Evolutionary conservation across 2,113 vertebrate species (phyloP).

Genomic region (Oreocharis arfaki): DNA sequence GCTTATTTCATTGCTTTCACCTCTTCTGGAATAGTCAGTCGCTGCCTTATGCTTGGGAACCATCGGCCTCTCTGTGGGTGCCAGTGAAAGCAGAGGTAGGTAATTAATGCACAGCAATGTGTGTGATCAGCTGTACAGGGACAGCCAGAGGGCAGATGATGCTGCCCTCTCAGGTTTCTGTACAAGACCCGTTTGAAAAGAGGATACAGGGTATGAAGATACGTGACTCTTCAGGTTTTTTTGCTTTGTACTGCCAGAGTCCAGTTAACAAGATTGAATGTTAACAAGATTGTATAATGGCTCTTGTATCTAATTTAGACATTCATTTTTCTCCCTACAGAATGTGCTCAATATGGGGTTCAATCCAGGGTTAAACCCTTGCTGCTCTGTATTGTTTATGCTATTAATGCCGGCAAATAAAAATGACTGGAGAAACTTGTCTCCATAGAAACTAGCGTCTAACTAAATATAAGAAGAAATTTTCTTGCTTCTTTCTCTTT

Average conservation of each 20-base stretch:
- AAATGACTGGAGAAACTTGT: constrained; percentile 52
- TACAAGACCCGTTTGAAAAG: neutral
- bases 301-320: constrained; percentile 34
- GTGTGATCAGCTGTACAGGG: neutral
- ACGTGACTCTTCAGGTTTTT: neutral
- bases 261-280: constrained; percentile 1
- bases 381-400: constrained; percentile 36
- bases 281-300: constrained; percentile 17
- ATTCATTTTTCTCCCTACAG: constrained; percentile 25
- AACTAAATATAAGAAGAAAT: constrained; percentile 39
- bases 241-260: neutral
- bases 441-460: constrained; percentile 63
- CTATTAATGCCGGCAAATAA: constrained; percentile 55
- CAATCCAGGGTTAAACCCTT: constrained; percentile 51
- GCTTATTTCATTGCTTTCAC: neutral
- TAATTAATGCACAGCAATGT: neutral
- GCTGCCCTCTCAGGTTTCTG: neutral
- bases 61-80: neutral
- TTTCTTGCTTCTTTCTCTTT: constrained; percentile 28
- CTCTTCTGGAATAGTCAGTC: neutral
- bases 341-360: constrained; percentile 14
- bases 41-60: neutral
- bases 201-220: neutral
- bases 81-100: neutral
- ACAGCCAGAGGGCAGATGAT: neutral